Percentiles rank a stretch among this genome's conserved stretches.
These are phyloP conservation scores for Amazona ochrocephala DNA, from an alignment of 2,797 vertebrate genomes.

Conservation along the genomic window DNA sequence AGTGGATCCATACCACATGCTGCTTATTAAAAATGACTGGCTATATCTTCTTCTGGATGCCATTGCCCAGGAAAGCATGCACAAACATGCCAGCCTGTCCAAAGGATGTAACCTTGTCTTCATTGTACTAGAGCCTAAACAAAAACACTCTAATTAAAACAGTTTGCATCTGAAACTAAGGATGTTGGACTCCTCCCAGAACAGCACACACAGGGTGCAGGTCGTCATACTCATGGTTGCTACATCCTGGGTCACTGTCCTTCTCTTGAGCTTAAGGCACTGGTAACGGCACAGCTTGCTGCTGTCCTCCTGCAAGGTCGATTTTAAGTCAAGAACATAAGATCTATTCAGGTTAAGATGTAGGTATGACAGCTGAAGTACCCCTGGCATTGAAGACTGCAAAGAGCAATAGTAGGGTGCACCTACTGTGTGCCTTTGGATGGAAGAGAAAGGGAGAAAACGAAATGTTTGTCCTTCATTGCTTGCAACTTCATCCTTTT, in stretches of 20 bases:
- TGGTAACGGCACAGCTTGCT: neutral
- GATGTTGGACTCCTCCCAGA: neutral
- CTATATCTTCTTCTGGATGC: neutral
- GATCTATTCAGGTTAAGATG: neutral
- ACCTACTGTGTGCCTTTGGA: neutral
- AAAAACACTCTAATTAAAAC: neutral
- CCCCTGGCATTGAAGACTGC: neutral
- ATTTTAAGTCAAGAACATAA: neutral
- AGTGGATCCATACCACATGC: neutral
- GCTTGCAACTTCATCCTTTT: neutral
- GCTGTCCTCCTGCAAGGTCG: neutral
- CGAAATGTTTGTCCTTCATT: neutral
- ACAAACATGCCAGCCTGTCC: neutral
- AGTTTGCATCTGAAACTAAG: neutral
- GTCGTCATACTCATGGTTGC: neutral
- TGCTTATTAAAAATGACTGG: neutral
- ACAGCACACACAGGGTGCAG: neutral
- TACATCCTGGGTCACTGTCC: neutral
- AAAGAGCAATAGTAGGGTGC: neutral
- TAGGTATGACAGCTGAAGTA: neutral
- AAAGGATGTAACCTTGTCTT: neutral
- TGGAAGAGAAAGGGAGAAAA: neutral
- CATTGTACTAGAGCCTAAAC: neutral
- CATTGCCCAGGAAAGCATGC: neutral
- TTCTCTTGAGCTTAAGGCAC: neutral